Base-by-base conservation (phyloP, 2,888 invertebrate species). In the Himalopsyche kuldschensis region DNA sequence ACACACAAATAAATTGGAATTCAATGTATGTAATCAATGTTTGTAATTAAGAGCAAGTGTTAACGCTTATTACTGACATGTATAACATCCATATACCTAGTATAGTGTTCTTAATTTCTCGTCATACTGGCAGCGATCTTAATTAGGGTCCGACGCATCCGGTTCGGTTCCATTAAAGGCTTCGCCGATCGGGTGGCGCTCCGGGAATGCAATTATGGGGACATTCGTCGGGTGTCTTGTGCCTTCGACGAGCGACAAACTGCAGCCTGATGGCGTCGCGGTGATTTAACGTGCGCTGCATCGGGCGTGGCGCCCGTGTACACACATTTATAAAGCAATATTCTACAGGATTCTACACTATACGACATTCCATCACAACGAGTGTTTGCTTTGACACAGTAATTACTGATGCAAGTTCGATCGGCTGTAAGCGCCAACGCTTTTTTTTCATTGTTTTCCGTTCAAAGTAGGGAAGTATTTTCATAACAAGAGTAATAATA, bases 131-230 rank as follows among this genome's bases (percentile, higher is more conserved):
- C 76, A 30, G 30, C 76, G 30, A 75, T 75, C 31, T 32, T 32
- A 75, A 75, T 75, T 75, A 32, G 76, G 76, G 31, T 75, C 24
- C 32, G 20, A 75, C 30, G 32, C 27, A 75, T 75, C 76, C 76
- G 32, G 35, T 32, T 20, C n/a, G 8, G 76, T 75, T 31, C 76
- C 31, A 32, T 31, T 35, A 75, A 75, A 75, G 35, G 76, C 32
- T 32, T 75, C 32, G 76, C 31, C 76, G 20, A 35, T 35, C n/a
- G 35, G 32, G n/a, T 27, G 27, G 76, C 76, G 76, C 27, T 27
- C 76, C 76, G n/a, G 76, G 76, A 75, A 75, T 75, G 76, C 76
- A 75, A 75, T 75, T 75, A 75, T 75, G 30, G 76, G 76, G 32
- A 32, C 55, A 55, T 55, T 55, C 55, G 20, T 20, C 55, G 55